Evolutionary conservation across 2,797 vertebrate genomes (phyloP), one percentile per base, ranked within the genome.

Genomic region (Urophycis tenuis): DNA sequence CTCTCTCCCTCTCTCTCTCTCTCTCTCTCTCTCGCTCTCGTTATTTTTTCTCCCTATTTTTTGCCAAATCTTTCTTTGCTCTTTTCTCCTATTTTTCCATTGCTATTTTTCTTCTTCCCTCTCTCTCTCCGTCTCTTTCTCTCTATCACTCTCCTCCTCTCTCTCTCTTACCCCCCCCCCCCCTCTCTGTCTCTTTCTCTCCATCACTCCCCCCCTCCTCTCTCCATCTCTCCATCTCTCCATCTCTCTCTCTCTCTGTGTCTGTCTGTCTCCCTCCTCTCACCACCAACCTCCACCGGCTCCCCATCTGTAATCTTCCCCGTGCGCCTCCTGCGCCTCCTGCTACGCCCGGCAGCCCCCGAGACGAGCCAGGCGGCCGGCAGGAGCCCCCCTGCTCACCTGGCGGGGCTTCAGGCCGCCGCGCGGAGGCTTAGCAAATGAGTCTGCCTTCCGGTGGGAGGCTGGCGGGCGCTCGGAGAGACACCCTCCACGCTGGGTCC

Each of bases 281-380:
- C 81, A 81, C 87, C 80, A 84, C 85, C 7, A 89, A 85, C 87
- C 83, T 75, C 75, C 67, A 74, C 88, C 88, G 91, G 89, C 88
- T 90, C 83, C 80, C 80, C 19, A 75, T 85, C 85, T 91, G 78
- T 91, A 92, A 92, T 92, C 87, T 90, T 89, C 87, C 83, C 73
- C 79, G 34, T 81, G 72, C 79, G 73, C 70, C 88, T 91, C 85
- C 87, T 87, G 70, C 80, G 8, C 49, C 89, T 88, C 83, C 72
- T n/a, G 79, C 79, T 85, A 82, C 81, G 84, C 79, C 81, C 78
- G 87, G 87, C 90, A 89, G 84, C 85, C 85, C 84, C 12, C 34
- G 82, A 89, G 88, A 92, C 87, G 87, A 89, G 60, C 89, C 87
- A 90, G 90, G 88, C 88, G 88, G 85, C 78, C 78, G 85, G 86